These are phyloP conservation scores for Neoniphon sammara DNA, from an alignment of 2,797 vertebrate genomes.

Conservation along the genomic window DNA sequence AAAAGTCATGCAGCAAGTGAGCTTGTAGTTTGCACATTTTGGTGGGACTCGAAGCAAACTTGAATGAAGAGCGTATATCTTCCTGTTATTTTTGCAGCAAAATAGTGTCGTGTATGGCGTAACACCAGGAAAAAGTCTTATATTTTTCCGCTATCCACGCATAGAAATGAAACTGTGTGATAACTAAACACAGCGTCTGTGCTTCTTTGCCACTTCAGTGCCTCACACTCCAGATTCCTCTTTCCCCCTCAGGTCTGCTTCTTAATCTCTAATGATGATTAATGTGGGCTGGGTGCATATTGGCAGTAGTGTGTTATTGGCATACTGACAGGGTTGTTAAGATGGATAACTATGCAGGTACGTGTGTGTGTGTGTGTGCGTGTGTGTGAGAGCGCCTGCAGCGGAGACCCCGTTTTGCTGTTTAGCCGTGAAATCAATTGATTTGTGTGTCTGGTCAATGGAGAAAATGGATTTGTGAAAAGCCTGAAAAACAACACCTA, in stretches of 20 bases:
- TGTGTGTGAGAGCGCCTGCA: slow-evolving; percentile 16
- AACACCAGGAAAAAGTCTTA: not conserved
- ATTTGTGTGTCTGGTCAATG: slow-evolving; percentile 68
- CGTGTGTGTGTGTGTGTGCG: slow-evolving; percentile 19
- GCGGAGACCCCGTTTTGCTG: slow-evolving; percentile 7
- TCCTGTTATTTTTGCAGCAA: too few relatives aligned
- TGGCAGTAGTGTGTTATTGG: slow-evolving; percentile 78
- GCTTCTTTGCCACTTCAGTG: slow-evolving; percentile 41
- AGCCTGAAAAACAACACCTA: slow-evolving; percentile 65
- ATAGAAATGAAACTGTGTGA: not conserved
- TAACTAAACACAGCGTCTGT: slow-evolving; percentile 28
- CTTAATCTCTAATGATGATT: slow-evolving; percentile 82
- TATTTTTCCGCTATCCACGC: not conserved
- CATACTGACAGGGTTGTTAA: slow-evolving; percentile 76
- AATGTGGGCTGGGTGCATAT: slow-evolving; percentile 73
- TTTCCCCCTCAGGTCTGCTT: slow-evolving; percentile 58
- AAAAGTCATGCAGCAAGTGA: not conserved
- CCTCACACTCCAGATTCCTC: slow-evolving; percentile 47
- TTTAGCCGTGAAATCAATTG: slow-evolving; percentile 69
- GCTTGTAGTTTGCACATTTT: not conserved
- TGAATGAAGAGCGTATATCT: not conserved
- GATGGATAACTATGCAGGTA: slow-evolving; percentile 76
- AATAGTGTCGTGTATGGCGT: not conserved
- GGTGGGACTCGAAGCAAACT: too few relatives aligned
- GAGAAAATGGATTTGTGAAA: slow-evolving; percentile 70